Evolutionary conservation across 2,888 invertebrate genomes (phyloP), one percentile per base, ranked within the genome.

Genomic region (Chrysolina americana): DNA sequence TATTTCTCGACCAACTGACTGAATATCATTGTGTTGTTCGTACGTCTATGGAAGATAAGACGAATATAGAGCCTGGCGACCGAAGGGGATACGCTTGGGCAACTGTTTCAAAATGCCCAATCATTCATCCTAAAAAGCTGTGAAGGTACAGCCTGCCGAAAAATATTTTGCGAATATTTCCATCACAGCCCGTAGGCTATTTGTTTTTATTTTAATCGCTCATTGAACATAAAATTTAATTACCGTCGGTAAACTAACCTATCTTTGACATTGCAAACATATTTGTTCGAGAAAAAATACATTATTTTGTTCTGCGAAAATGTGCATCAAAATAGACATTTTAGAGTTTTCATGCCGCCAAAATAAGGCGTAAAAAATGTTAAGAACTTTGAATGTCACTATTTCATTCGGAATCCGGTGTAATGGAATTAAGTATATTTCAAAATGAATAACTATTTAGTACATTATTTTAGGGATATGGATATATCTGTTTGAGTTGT

Each of bases 71-170:
- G 23, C 15, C 59, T 1, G 13, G 13, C n/a, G 23, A n/a, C 36
- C 10, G 17, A 53, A 28, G n/a, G 28, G 15, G 28, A 28, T 28
- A 50, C 73, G 76, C 71, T 75, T 74, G 71, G 78, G 77, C 81
- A 79, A 81, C 78, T 80, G 78, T 80, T 80, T 75, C 75, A 82
- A 82, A 81, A 80, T 79, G 82, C 80, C 80, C 79, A 80, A 80
- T 82, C 81, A 82, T 80, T 79, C 76, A 81, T 78, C 77, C 73
- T 74, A 71, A 75, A 71, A 68, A 71, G 50, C 10, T 41, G 48
- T 47, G 56, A 23, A 68, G 74, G 77, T 78, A 77, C 77, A 75
- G 72, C 63, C 76, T 75, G 62, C 17, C 41, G 48, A 63, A 70
- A 70, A 74, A 53, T 21, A 53, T 53, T 53, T 65, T 59, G 15